Conservation (phyloP, 2,888 invertebrate genomes). For the Schizaphis graminum region DNA sequence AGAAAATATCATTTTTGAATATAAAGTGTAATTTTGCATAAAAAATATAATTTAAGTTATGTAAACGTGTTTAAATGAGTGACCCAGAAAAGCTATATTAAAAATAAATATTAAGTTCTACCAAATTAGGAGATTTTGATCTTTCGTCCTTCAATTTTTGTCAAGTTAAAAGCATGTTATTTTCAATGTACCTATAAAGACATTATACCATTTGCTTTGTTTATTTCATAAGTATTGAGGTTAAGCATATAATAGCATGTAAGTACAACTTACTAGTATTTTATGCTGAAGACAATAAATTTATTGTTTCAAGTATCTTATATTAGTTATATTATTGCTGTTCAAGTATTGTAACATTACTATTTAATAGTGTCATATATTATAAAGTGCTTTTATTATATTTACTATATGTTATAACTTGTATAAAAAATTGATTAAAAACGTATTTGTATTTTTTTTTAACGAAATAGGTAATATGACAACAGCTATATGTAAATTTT, state of each 20-base stretch:
- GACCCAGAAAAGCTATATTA: neutral
- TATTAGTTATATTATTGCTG: neutral
- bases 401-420: neutral
- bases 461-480: neutral
- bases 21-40: neutral
- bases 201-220: neutral
- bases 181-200: neutral
- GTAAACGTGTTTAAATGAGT: neutral
- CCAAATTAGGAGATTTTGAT: constrained; percentile 32
- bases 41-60: neutral
- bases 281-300: neutral
- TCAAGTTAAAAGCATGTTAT: neutral
- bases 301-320: neutral
- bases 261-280: neutral
- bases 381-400: neutral
- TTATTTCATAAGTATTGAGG: neutral
- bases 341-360: neutral
- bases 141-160: neutral
- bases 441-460: neutral
- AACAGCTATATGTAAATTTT: neutral
- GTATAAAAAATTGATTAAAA: neutral
- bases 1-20: constrained; percentile 18
- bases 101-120: constrained; percentile 3
- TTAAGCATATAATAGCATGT: neutral
- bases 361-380: neutral